phyloP scores from a whole-genome alignment of 2,797 vertebrate genomes.

The Odontamblyopus lacepedii region DNA sequence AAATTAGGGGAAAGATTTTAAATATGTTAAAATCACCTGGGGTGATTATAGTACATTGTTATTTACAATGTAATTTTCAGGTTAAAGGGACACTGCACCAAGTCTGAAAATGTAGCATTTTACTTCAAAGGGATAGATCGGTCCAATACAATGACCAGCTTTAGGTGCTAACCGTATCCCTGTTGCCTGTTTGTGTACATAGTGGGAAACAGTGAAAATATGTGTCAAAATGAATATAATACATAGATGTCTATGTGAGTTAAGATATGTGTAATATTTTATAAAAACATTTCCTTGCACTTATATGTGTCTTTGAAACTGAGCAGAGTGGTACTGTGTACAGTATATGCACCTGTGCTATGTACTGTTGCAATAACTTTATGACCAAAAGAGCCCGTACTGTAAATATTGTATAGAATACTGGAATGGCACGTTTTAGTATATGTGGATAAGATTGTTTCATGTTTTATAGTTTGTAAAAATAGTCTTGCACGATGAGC shows the following conservation, averaged over 20 bases:
- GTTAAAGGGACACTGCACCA: constrained; percentile 26
- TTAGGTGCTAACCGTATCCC: constrained; percentile 51
- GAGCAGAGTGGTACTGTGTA: constrained; percentile 85
- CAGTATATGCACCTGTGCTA: constrained; percentile 76
- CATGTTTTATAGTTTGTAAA: constrained; percentile 49
- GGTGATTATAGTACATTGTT: constrained; percentile 67
- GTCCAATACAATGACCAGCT: background rate
- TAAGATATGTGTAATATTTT: constrained; percentile 87
- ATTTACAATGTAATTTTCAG: constrained; percentile 57
- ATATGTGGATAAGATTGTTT: constrained; percentile 24
- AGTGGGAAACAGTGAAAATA: constrained; percentile 67
- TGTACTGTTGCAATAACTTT: constrained; percentile 75
- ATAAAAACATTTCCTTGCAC: constrained; percentile 89
- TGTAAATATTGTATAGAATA: constrained; percentile 83
- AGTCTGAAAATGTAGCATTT: constrained; percentile 11
- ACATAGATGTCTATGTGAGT: constrained; percentile 89
- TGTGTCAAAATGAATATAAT: constrained; percentile 81
- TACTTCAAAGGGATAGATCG: background rate
- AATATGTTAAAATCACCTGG: constrained; percentile 60
- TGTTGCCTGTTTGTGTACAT: constrained; percentile 85
- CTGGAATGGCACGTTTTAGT: constrained; percentile 42
- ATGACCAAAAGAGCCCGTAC: constrained; percentile 82
- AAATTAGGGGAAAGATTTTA: constrained; percentile 35
- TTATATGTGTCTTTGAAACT: constrained; percentile 81
- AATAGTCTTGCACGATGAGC: constrained; percentile 42